These are phyloP conservation scores for Scomber colias DNA, from an alignment of 2,113 vertebrate genomes.

Conservation along the genomic window DNA sequence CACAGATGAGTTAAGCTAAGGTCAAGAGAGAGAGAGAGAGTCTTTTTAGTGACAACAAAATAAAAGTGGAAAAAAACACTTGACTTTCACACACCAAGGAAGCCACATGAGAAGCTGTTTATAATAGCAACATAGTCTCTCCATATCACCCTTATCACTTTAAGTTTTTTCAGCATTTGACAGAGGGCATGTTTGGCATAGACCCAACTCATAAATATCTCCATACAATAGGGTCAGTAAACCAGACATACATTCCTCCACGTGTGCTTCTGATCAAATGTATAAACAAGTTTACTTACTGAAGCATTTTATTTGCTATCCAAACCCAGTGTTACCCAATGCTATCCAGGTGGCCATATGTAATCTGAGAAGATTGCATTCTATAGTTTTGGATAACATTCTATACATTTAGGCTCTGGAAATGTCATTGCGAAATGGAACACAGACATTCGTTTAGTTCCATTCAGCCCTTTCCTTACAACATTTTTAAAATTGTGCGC, in stretches of 20 bases:
- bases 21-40: background rate
- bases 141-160: constrained; percentile 14
- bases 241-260: background rate
- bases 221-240: background rate
- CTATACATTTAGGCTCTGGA: background rate
- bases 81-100: constrained; percentile 5
- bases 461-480: no score
- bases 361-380: no score
- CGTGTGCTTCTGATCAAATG: background rate
- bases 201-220: no score
- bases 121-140: constrained; percentile 50
- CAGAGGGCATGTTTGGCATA: background rate
- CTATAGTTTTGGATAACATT: no score
- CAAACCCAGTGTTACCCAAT: background rate
- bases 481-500: background rate
- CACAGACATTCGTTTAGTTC: no score
- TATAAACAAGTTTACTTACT: no score
- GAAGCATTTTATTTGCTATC: background rate
- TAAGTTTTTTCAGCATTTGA: constrained; percentile 38
- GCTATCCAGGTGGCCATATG: no score
- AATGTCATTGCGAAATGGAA: background rate
- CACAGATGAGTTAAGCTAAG: background rate
- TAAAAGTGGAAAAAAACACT: constrained; percentile 6
- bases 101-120: constrained; percentile 53
- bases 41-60: constrained; percentile 25